Conservation (phyloP, 2,888 invertebrate genomes). For the Lasioglossum morio region DNA sequence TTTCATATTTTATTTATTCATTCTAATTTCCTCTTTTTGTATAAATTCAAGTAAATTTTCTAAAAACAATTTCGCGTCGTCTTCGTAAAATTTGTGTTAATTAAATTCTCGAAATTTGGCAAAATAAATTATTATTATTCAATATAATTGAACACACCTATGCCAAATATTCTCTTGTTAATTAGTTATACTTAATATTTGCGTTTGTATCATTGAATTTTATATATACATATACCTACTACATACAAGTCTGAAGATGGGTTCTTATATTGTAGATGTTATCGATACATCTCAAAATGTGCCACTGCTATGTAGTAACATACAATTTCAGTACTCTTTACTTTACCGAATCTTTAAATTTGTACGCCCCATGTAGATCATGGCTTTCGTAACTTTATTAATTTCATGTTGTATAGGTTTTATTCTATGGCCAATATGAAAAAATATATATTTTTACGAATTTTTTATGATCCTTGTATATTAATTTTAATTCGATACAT, state of each 20-base stretch:
- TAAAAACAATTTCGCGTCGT: neutral
- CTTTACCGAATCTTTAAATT: slow-evolving; percentile 40
- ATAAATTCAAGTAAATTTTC: neutral
- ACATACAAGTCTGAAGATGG: slow-evolving; percentile 1
- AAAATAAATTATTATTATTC: neutral
- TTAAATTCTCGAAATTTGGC: neutral
- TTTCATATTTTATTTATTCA: slow-evolving; percentile 10
- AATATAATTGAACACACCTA: neutral
- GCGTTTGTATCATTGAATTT: slow-evolving; percentile 17
- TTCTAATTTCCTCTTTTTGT: neutral
- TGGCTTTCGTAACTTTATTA: slow-evolving; percentile 30
- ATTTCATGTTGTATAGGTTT: slow-evolving; percentile 19
- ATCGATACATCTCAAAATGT: slow-evolving; percentile 45
- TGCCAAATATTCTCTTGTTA: slow-evolving; percentile 4
- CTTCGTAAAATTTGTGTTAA: neutral
- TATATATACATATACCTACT: no score
- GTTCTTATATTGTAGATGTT: slow-evolving; percentile 7
- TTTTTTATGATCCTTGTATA: slow-evolving; percentile 32
- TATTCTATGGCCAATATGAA: slow-evolving; percentile 8
- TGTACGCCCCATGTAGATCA: slow-evolving; percentile 50
- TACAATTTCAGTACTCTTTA: slow-evolving; percentile 15
- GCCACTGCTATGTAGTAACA: slow-evolving; percentile 49
- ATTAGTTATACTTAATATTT: neutral
- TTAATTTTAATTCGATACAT: slow-evolving; percentile 42
- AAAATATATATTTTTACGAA: slow-evolving; percentile 40